Evolutionary conservation across 2,888 invertebrate species (phyloP).

Genomic region (Xylocampa areola): DNA sequence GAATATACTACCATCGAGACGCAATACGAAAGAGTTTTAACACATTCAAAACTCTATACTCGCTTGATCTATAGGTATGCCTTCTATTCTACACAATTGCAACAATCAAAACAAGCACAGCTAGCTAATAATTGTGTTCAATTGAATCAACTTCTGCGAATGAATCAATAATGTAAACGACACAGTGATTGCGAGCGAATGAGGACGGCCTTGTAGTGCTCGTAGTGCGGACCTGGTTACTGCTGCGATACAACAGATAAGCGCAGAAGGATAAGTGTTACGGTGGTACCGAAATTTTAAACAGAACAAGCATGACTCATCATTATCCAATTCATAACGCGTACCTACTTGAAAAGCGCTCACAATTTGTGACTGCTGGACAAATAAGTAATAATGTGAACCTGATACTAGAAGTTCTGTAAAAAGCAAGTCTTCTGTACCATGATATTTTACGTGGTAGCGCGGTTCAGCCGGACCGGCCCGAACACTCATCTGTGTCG

Average conservation of each 20-base stretch:
- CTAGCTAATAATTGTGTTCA: slow-evolving; percentile 7
- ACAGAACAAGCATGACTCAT: too few relatives aligned
- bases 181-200: slow-evolving; percentile 12
- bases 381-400: too few relatives aligned
- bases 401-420: too few relatives aligned
- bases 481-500: background rate
- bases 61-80: background rate
- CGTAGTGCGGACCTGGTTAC: background rate
- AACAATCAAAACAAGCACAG: slow-evolving; percentile 4
- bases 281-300: too few relatives aligned
- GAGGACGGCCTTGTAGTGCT: slow-evolving; percentile 16
- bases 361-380: too few relatives aligned
- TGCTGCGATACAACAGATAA: background rate
- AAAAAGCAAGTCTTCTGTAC: too few relatives aligned
- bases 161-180: slow-evolving; percentile 28
- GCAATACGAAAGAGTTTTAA: slow-evolving; percentile 7
- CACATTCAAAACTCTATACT: too few relatives aligned
- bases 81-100: background rate
- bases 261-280: background rate
- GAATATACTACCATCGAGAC: too few relatives aligned
- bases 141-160: slow-evolving; percentile 24
- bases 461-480: background rate
- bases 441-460: too few relatives aligned
- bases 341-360: too few relatives aligned
- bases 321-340: too few relatives aligned